Evolutionary conservation across 2,888 invertebrate species (phyloP).

Genomic region (Nineta flava): DNA sequence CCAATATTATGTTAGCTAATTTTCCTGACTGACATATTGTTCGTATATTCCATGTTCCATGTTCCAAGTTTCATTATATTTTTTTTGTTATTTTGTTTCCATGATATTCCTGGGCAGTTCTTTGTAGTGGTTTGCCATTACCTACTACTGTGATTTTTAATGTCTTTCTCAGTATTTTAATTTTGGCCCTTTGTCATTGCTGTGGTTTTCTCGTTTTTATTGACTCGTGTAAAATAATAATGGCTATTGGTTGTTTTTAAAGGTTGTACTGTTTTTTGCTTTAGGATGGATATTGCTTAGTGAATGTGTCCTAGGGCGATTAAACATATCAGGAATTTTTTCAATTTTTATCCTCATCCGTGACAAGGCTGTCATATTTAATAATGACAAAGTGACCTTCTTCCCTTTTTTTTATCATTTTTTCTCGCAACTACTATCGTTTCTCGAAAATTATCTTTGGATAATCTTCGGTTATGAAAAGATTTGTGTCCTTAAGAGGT

Average conservation of each 20-base stretch:
- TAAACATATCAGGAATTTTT: not conserved
- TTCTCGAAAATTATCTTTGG: not conserved
- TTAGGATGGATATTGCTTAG: not conserved
- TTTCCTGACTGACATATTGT: no score
- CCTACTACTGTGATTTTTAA: not conserved
- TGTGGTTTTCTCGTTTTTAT: not conserved
- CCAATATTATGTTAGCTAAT: no score
- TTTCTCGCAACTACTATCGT: not conserved
- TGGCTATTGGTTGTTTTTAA: not conserved
- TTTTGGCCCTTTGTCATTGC: not conserved
- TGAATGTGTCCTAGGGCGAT: not conserved
- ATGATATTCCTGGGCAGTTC: no score
- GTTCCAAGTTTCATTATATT: no score
- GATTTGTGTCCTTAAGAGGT: not conserved
- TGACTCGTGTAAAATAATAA: not conserved
- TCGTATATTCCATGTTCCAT: no score
- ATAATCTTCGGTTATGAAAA: not conserved
- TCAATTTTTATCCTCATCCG: not conserved
- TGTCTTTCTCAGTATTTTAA: not conserved
- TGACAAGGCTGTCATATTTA: not conserved
- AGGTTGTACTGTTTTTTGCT: not conserved
- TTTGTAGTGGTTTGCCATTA: no score
- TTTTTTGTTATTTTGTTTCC: no score
- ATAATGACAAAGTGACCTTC: not conserved
- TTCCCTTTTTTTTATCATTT: not conserved